Conservation (phyloP, 1,140 invertebrate species). For the Drosophila teissieri region DNA sequence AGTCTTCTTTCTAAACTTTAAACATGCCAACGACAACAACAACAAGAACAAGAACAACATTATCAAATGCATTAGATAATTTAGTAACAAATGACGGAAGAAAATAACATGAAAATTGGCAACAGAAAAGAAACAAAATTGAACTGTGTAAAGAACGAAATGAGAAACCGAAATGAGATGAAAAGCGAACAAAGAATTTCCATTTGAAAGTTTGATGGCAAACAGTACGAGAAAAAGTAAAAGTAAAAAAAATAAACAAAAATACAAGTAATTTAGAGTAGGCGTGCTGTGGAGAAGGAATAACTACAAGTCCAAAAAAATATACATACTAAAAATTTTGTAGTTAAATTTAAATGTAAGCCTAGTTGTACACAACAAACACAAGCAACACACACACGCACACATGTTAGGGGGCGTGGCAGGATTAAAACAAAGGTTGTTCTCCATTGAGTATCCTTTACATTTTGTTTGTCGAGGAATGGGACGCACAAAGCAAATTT, state of each 20-base stretch:
- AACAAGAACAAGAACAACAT: conserved; percentile 55
- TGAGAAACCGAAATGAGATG: conserved; percentile 18
- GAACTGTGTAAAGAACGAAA: conserved; percentile 49
- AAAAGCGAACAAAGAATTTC: conserved; percentile 51
- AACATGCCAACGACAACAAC: conserved; percentile 69
- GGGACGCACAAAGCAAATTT: conserved; percentile 37
- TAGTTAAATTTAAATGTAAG: conserved; percentile 77
- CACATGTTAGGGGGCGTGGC: conserved; percentile 40
- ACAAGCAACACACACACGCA: conserved; percentile 33
- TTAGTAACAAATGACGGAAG: conserved; percentile 50
- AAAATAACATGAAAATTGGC: conserved; percentile 19
- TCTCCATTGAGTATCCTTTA: conserved; percentile 9
- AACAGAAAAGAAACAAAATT: conserved; percentile 39
- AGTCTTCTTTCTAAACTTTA: conserved; percentile 71
- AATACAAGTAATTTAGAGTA: conserved; percentile 28
- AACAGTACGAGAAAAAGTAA: conserved; percentile 22
- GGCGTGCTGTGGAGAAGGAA: conserved; percentile 27
- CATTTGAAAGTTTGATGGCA: conserved; percentile 65
- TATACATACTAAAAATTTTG: conserved; percentile 73
- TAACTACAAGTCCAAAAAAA: conserved; percentile 76
- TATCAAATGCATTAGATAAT: conserved; percentile 73
- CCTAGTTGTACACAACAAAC: conserved; percentile 50
- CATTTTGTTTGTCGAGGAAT: conserved; percentile 6
- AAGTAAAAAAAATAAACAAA: conserved; percentile 3
- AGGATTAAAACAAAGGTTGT: conserved; percentile 45